A percentile compares a stretch with the other conserved stretches of the same genome.
phyloP scores from a whole-genome alignment of 1,140 invertebrate species.

The Drosophila cardini region DNA sequence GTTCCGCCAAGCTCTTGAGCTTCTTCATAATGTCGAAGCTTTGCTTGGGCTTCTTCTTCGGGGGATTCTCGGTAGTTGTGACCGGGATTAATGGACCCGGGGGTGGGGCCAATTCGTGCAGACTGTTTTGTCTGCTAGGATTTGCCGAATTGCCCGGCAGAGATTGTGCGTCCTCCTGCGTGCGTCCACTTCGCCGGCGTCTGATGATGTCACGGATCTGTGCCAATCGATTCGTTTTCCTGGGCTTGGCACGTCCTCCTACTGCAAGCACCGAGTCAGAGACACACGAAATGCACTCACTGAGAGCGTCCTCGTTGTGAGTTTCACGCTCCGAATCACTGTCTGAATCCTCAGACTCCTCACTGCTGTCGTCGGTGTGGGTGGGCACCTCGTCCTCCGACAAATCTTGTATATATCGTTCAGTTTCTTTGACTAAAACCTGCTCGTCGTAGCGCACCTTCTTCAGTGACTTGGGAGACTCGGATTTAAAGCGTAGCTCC shows the following conservation, averaged over 20 bases:
- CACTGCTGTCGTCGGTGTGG: slow-evolving; percentile 61
- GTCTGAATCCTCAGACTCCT: slow-evolving; percentile 65
- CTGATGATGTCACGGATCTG: slow-evolving; percentile 66
- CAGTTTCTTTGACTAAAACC: slow-evolving; percentile 79
- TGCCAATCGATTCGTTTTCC: slow-evolving; percentile 68
- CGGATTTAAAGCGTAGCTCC: slow-evolving; percentile 78
- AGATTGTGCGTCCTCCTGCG: slow-evolving; percentile 79
- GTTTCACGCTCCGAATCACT: slow-evolving; percentile 49
- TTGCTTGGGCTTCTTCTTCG: slow-evolving; percentile 68
- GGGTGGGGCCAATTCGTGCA: slow-evolving; percentile 73
- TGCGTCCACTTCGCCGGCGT: slow-evolving; percentile 73
- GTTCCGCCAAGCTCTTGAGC: slow-evolving; percentile 87
- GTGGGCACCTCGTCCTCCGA: slow-evolving; percentile 71
- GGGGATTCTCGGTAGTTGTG: slow-evolving; percentile 42
- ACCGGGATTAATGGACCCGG: slow-evolving; percentile 63
- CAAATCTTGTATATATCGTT: slow-evolving; percentile 80
- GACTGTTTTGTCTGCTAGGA: slow-evolving; percentile 68
- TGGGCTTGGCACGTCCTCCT: slow-evolving; percentile 64
- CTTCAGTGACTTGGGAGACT: slow-evolving; percentile 82
- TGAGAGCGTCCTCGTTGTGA: slow-evolving; percentile 76
- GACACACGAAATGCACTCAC: slow-evolving; percentile 82
- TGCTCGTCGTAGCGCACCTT: slow-evolving; percentile 83
- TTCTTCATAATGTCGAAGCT: slow-evolving; percentile 87
- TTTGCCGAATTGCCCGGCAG: slow-evolving; percentile 74
- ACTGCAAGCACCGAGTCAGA: slow-evolving; percentile 79